Evolutionary conservation across 2,888 invertebrate species (phyloP), one percentile per base, ranked within the genome.

Genomic region (Drosophila borealis): DNA sequence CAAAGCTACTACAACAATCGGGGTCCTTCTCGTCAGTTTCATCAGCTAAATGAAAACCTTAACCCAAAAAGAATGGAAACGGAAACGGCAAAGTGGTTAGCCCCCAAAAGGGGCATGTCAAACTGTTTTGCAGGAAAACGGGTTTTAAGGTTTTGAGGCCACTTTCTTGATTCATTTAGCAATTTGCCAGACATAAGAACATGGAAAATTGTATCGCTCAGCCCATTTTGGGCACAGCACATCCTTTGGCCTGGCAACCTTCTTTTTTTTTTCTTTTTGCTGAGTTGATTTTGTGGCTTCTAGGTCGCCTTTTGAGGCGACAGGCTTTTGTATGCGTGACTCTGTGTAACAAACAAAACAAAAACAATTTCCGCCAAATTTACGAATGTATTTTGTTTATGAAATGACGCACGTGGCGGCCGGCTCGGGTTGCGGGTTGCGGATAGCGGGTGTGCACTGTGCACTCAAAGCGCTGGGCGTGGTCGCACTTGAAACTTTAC

Each of bases 361-460:
- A 75, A 67, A 78, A 73, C 65, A 76, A 77, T 80, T 85, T 80
- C 60, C 78, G 74, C 80, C 66, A 76, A 86, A 81, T 80, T 82
- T 73, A 61, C 63, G 69, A 75, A 75, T 75, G 74, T 78, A 57
- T 75, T 78, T 69, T 78, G 74, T 73, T 78, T 75, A 75, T 74
- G 69, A 78, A 75, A 75, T 78, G 57, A 36, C 44, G 78, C 78
- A 74, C 69, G 56, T 73, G 59, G 56, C 49, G 45, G 48, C 9
- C 39, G 36, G 10, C n/a, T 37, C 46, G 42, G 39, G 46, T 45
- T 37, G 56, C 25, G 29, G 11, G 11, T 9, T 21, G 37, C 41
- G 21, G 42, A 25, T 13, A 9, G n/a, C 25, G 33, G 33, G 17
- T 17, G 33, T 64, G 36, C 41, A 55, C 53, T 41, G 53, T 41